phyloP scores from a whole-genome alignment of 2,797 vertebrate species.

The Novumbra hubbsi region DNA sequence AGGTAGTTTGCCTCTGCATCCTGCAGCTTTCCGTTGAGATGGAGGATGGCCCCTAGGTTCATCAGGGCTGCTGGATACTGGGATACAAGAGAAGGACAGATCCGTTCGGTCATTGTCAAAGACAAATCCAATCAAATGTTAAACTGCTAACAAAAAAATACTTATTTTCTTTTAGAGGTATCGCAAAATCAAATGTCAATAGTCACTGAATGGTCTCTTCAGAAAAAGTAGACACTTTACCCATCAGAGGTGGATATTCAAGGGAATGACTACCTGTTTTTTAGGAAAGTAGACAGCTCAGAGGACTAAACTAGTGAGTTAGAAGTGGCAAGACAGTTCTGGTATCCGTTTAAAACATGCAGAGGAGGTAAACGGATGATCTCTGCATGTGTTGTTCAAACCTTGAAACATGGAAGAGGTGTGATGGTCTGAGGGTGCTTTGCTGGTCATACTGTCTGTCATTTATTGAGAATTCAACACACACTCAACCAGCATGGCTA shows the following conservation, averaged over 20 bases:
- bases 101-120: neutral
- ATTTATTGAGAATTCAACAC: too few species aligned
- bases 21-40: conserved; percentile 93
- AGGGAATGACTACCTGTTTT: neutral
- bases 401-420: too few species aligned
- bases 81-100: conserved; percentile 14
- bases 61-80: conserved; percentile 97
- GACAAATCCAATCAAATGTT: neutral
- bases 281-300: neutral
- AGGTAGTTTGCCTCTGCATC: conserved; percentile 97
- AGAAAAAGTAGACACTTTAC: neutral
- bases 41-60: conserved; percentile 98
- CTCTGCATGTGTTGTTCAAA: too few species aligned
- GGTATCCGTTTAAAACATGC: neutral
- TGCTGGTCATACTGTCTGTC: too few species aligned
- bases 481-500: too few species aligned
- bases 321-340: neutral
- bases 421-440: too few species aligned
- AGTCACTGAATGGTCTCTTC: neutral
- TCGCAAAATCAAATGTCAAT: neutral
- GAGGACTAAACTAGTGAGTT: neutral
- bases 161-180: neutral
- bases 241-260: neutral
- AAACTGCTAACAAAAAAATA: neutral
- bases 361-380: too few species aligned